Evolutionary conservation across 2,888 invertebrate species (phyloP).

Genomic region (Leptinotarsa haldemani): DNA sequence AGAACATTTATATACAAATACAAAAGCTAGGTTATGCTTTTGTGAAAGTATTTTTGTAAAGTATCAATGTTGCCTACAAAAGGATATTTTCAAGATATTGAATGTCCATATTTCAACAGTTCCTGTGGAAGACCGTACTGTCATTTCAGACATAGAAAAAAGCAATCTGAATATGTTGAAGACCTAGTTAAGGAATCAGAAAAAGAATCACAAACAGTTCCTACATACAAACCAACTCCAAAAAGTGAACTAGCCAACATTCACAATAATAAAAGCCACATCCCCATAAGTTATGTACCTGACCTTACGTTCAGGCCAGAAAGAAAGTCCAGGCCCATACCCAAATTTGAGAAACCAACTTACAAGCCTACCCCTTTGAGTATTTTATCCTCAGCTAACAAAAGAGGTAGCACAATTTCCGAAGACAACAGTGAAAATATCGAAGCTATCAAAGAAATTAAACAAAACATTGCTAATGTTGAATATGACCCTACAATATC

Average conservation of each 20-base stretch:
- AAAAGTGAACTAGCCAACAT: conserved; percentile 66
- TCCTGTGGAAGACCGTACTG: conserved; percentile 91
- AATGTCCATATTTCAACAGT: conserved; percentile 87
- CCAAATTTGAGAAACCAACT: conserved; percentile 57
- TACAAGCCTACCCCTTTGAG: conserved; percentile 65
- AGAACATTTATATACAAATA: neutral
- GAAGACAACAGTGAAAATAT: conserved; percentile 47
- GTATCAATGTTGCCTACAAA: conserved; percentile 85
- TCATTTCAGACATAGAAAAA: conserved; percentile 88
- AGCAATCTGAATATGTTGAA: conserved; percentile 69
- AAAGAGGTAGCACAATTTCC: conserved; percentile 39
- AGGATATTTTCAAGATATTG: conserved; percentile 87
- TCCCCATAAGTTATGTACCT: conserved; percentile 68
- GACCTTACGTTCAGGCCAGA: conserved; percentile 68
- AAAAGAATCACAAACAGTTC: conserved; percentile 55
- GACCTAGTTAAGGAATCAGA: conserved; percentile 65
- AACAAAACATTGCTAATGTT: conserved; percentile 54
- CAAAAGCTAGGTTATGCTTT: conserved; percentile 17
- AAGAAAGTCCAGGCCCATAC: conserved; percentile 58
- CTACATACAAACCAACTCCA: conserved; percentile 66
- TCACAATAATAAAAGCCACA: conserved; percentile 61
- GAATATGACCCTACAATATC: conserved; percentile 56
- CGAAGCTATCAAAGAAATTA: conserved; percentile 53
- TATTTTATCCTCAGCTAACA: conserved; percentile 58
- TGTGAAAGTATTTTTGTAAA: neutral